Conservation (phyloP, 2,888 invertebrate species). For the Lamellibrachia columna region DNA sequence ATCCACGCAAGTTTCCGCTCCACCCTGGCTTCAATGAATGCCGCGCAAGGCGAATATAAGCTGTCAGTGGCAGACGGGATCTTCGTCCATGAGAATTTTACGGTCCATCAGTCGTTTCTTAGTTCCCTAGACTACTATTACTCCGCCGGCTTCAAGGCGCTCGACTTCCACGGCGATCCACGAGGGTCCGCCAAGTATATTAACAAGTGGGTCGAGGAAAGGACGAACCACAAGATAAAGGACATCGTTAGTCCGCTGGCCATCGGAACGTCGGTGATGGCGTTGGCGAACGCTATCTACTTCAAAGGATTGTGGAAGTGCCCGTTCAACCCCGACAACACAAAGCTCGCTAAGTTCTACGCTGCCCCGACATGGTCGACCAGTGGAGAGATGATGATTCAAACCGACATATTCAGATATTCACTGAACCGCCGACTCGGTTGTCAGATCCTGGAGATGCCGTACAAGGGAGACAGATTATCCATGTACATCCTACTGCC, state of each 20-base stretch:
- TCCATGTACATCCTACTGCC: conserved; percentile 58
- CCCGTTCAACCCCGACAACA: conserved; percentile 43
- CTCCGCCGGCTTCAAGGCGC: neutral
- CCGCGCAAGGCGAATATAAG: neutral
- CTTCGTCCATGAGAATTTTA: neutral
- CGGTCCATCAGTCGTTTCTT: neutral
- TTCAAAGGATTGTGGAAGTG: conserved; percentile 39
- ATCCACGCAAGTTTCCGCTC: neutral
- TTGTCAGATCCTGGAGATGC: conserved; percentile 79
- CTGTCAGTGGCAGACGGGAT: neutral
- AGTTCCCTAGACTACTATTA: neutral
- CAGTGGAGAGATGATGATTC: conserved; percentile 74
- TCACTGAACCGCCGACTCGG: conserved; percentile 70
- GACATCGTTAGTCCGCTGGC: too few relatives aligned
- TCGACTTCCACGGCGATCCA: neutral
- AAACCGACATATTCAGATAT: conserved; percentile 73
- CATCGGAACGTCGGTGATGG: conserved; percentile 21
- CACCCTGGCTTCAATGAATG: neutral
- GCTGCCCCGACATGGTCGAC: conserved; percentile 38
- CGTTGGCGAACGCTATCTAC: conserved; percentile 41
- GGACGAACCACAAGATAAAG: neutral
- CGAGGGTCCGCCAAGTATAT: neutral
- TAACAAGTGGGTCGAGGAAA: neutral
- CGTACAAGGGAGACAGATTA: conserved; percentile 69
- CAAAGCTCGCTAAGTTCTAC: conserved; percentile 36